phyloP scores from a whole-genome alignment of 2,888 invertebrate species.

The Frankliniella intonsa region DNA sequence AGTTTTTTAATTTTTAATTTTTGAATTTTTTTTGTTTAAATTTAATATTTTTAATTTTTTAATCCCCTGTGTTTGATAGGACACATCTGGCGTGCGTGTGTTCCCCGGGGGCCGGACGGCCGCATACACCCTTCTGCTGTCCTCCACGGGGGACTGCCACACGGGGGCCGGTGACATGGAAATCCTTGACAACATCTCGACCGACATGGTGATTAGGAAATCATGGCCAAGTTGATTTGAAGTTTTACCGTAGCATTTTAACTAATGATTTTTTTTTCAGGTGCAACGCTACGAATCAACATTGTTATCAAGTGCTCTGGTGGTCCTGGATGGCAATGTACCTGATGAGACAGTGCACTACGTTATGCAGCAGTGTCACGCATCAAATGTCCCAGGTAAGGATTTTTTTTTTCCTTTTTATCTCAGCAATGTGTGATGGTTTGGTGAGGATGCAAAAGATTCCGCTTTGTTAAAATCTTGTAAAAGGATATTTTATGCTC shows the following conservation, averaged over 20 bases:
- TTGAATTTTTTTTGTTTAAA: no score
- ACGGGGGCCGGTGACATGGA: conserved; percentile 81
- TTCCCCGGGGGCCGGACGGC: conserved; percentile 54
- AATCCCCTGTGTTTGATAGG: conserved; percentile 38
- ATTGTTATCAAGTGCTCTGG: conserved; percentile 55
- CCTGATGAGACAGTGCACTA: conserved; percentile 61
- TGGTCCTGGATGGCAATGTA: conserved; percentile 83
- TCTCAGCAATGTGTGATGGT: no score
- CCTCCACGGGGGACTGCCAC: conserved; percentile 69
- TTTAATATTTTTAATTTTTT: neutral
- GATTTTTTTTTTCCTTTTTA: no score
- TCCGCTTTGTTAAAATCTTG: no score
- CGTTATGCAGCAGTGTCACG: conserved; percentile 57
- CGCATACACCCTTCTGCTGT: conserved; percentile 71
- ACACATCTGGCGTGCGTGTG: conserved; percentile 43
- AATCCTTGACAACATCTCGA: conserved; percentile 65
- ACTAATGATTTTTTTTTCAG: neutral
- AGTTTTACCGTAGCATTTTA: neutral
- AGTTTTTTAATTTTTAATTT: no score
- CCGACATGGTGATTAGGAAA: conserved; percentile 53
- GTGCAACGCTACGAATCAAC: neutral
- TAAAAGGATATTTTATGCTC: no score
- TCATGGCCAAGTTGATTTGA: neutral
- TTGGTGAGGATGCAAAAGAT: no score
- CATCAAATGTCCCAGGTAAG: conserved; percentile 65